Percentiles rank a stretch among this genome's conserved stretches.
Evolutionary conservation across 2,113 vertebrate genomes (phyloP).

Genomic region (Gymnocephalus cernua): DNA sequence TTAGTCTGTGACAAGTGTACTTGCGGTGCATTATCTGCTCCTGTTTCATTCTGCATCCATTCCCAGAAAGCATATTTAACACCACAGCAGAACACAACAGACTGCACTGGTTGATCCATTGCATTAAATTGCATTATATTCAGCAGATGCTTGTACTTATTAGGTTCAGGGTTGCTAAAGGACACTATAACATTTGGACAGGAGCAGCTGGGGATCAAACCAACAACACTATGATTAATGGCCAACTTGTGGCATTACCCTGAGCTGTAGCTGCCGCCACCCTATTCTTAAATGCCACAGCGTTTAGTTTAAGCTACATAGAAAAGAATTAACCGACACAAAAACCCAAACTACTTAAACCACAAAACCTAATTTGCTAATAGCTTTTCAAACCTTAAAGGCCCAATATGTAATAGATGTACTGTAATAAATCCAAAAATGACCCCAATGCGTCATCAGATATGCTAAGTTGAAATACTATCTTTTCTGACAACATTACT

Average conservation of each 20-base stretch:
- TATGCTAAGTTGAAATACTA: too few species aligned
- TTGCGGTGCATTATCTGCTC: background rate
- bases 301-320: background rate
- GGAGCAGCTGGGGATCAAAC: background rate
- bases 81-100: background rate
- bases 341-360: background rate
- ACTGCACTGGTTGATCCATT: background rate
- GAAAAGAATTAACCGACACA: background rate
- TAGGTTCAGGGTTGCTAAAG: background rate
- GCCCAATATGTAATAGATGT: too few species aligned
- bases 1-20: background rate
- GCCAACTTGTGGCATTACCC: too few species aligned
- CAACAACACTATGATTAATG: background rate
- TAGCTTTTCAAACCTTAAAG: background rate
- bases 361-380: background rate
- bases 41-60: background rate
- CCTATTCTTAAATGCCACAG: background rate
- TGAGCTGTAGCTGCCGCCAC: background rate
- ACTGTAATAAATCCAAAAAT: too few species aligned
- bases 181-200: background rate
- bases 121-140: background rate
- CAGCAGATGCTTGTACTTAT: background rate
- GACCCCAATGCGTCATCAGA: too few species aligned
- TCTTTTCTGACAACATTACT: too few species aligned
- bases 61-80: background rate